Base-by-base conservation (phyloP, 2,797 vertebrate genomes). In the Clarias fuscus region DNA sequence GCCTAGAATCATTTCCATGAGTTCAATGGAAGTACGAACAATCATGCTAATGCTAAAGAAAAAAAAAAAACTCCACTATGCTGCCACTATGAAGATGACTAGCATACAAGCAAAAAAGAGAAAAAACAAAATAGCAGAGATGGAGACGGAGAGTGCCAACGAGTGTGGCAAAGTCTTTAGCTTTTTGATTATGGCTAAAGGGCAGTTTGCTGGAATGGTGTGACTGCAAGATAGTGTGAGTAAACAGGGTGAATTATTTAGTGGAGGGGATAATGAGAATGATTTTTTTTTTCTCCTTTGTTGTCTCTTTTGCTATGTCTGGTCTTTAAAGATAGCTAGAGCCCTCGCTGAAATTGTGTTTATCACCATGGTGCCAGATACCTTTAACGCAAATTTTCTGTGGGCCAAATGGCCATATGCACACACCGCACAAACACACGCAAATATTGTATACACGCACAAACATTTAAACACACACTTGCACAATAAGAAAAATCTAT, bases 251-350 rank as follows among this genome's bases (percentile, higher is more conserved):
- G 87, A 91, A 91, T 91, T 88, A 93, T 92, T 92, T 91, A 90
- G 61, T 82, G 43, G 86, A 89, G 86, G 87, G 88, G 89, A 87
- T 93, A 93, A 94, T 93, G 91, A 93, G 90, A 93, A 92, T 90
- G 79, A 91, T 90, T 92, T 88, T 84, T 88, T 85, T 76, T 48
- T 71, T 2, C 86, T 86, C 79, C 22, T 84, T 86, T 86, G 59
- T 84, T 82, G 82, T 90, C 71, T 91, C 78, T 65, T 87, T 90
- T 87, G 86, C 85, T 71, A 86, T 37, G 85, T 88, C 91, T 91
- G 92, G 88, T 89, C 86, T 88, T 89, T 90, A 80, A 89, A 90
- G 92, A 93, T 92, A 94, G 89, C 88, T 85, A 79, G 67, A 84
- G 56, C 62, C 85, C 64, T 87, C 7, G 17, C 81, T 71, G 82